A percentile compares a stretch with the other conserved stretches of the same genome.
Evolutionary conservation across 2,888 invertebrate species (phyloP).

Genomic region (Cyclophora albipunctata): DNA sequence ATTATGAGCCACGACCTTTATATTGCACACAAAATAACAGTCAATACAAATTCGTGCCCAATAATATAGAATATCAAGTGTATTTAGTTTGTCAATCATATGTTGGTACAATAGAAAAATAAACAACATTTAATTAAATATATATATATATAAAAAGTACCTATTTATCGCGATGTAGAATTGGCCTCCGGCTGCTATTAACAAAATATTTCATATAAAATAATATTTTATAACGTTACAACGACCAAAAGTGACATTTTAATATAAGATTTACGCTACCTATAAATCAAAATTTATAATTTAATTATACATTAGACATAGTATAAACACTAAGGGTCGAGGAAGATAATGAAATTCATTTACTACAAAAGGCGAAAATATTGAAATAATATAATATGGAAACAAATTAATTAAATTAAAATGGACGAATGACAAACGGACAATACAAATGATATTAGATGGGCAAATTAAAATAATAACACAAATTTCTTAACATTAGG

Average conservation of each 20-base stretch:
- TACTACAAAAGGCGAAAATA: background rate
- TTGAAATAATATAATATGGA: background rate
- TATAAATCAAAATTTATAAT: slow-evolving; percentile 12
- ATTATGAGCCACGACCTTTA: too few species aligned
- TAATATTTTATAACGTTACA: too few species aligned
- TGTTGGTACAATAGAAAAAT: background rate
- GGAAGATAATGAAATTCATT: too few species aligned
- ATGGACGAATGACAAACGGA: slow-evolving; percentile 11
- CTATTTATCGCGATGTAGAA: slow-evolving; percentile 24
- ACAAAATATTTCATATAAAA: slow-evolving; percentile 40
- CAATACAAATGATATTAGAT: slow-evolving; percentile 11
- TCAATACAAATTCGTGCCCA: background rate
- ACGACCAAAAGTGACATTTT: slow-evolving; percentile 12
- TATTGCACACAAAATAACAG: background rate
- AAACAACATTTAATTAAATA: background rate
- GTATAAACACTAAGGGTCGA: too few species aligned
- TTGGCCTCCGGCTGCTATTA: slow-evolving; percentile 49
- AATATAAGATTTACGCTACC: too few species aligned
- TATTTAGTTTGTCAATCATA: background rate
- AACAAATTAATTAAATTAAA: background rate
- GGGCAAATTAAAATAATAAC: background rate
- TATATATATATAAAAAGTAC: slow-evolving; percentile 1
- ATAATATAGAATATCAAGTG: background rate
- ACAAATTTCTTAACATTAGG: slow-evolving; percentile 2
- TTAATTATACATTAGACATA: slow-evolving; percentile 3